A percentile compares a stretch with the other conserved stretches of the same genome.
These are phyloP conservation scores for Pangasius djambal DNA, from an alignment of 2,797 vertebrate species.

Conservation along the genomic window DNA sequence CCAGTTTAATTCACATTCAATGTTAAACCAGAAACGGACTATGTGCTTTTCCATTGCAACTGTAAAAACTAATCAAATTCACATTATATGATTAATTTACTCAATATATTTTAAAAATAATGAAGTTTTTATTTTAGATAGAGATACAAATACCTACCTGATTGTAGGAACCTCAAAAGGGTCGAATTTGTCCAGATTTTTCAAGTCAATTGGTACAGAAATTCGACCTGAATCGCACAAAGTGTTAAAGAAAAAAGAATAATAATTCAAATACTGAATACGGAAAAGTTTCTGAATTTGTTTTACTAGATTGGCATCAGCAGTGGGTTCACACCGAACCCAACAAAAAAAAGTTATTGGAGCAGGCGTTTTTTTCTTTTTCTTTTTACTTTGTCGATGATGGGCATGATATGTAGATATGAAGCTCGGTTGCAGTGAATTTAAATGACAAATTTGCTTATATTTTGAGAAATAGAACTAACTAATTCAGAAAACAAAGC, in stretches of 20 bases:
- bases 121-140: background rate
- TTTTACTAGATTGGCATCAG: background rate
- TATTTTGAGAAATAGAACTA: background rate
- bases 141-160: constrained; percentile 70
- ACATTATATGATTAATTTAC: background rate
- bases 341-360: background rate
- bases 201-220: constrained; percentile 91
- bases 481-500: background rate
- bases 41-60: background rate
- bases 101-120: background rate
- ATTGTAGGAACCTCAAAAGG: constrained; percentile 92
- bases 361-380: background rate
- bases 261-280: background rate
- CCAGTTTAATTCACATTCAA: background rate
- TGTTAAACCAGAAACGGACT: background rate
- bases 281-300: background rate
- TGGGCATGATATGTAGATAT: background rate
- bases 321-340: background rate
- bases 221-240: constrained; percentile 78
- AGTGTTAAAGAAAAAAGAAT: background rate
- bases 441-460: background rate
- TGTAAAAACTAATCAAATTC: background rate
- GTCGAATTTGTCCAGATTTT: constrained; percentile 84
- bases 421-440: background rate
- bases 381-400: background rate